Base-by-base conservation (phyloP, 2,797 vertebrate genomes). In the Mionectes olivaceus region DNA sequence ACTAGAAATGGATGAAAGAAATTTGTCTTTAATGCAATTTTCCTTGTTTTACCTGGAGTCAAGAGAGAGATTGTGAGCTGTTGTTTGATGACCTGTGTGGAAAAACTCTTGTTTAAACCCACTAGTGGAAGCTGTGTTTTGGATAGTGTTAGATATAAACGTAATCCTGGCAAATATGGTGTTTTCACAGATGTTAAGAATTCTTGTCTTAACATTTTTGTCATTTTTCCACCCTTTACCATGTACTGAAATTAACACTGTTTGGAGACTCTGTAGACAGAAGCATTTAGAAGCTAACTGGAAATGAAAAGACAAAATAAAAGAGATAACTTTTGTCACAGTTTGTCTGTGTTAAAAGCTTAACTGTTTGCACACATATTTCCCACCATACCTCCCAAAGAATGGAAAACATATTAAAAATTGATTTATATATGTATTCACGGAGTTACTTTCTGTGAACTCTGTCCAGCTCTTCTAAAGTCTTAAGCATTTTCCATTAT, bases 351-450 rank as follows among this genome's bases (percentile, higher is more conserved):
- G 55, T 33, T 56, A 33, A 33, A 56, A 56, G 13, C n/a, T 33
- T 50, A 50, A 50, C 13, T 5, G 32, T 91, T 80, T 93, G 35
- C 80, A 73, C 87, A 39, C 47, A 2, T 78, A 30, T 89, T 67
- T 87, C 63, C 44, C 19, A 88, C 46, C 64, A 78, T n/a, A 19
- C 15, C 30, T 85, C 37, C 47, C 35, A 69, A 95, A 90, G 56
- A 80, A 69, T 55, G 73, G 85, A 95, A 95, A 96, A 92, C 68
- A 68, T 25, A 52, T 93, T 64, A 91, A 82, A 74, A 77, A 35
- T 80, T 64, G 52, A 77, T 91, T 92, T 90, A 74, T 69, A 35
- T 77, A 56, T 57, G 5, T 77, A n/a, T 80, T 94, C 70, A 83
- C 21, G 71, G 60, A 92, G 61, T 83, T 86, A 25, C 24, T 93